A percentile compares a stretch with the other conserved stretches of the same genome.
phyloP scores from a whole-genome alignment of 2,113 vertebrate species.

The Strix aluco region DNA sequence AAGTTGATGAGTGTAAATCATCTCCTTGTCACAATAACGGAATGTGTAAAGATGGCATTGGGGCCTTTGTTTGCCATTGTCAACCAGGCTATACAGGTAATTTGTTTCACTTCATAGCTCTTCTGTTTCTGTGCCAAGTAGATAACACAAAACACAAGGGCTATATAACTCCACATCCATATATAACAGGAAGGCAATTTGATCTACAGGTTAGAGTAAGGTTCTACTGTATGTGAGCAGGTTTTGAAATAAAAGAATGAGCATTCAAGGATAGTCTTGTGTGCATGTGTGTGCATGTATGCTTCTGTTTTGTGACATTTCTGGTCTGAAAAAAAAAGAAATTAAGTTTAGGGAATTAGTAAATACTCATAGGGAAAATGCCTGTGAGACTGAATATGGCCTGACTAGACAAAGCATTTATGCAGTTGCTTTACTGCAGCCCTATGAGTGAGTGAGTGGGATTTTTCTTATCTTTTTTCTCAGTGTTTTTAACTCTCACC shows the following conservation, averaged over 20 bases:
- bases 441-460: background rate
- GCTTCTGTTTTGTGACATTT: background rate
- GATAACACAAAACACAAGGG: background rate
- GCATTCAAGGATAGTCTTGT: background rate
- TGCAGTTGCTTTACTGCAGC: background rate
- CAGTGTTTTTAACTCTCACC: background rate
- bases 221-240: background rate
- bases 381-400: background rate
- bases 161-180: background rate
- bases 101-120: background rate
- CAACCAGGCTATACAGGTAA: slow-evolving; percentile 89
- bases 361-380: background rate
- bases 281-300: background rate
- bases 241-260: background rate
- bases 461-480: background rate
- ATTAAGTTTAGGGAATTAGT: background rate
- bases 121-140: background rate
- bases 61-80: slow-evolving; percentile 89
- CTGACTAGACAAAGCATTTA: background rate
- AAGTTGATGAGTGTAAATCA: slow-evolving; percentile 92
- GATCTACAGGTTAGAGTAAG: background rate
- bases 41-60: slow-evolving; percentile 85
- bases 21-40: slow-evolving; percentile 88
- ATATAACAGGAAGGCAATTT: background rate
- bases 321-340: background rate